A percentile compares a stretch with the other conserved stretches of the same genome.
These are phyloP conservation scores for Phenganax subtilis DNA, from an alignment of 92 coral and sea anemone genomes.

Conservation along the genomic window DNA sequence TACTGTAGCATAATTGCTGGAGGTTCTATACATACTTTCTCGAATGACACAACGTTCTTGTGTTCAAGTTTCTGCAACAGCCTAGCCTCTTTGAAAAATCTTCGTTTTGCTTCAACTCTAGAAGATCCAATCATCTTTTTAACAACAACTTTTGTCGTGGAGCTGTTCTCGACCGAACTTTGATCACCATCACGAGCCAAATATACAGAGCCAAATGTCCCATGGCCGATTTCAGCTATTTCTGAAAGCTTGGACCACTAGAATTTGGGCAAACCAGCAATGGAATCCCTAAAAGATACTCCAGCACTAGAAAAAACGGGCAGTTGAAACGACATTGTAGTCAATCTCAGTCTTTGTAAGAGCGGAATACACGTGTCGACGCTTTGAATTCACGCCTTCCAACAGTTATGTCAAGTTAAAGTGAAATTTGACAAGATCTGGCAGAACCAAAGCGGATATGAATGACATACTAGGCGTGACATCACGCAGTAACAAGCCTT, in stretches of 20 bases:
- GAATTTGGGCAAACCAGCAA: constrained; percentile 7
- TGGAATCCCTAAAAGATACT: neutral
- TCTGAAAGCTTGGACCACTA: constrained; percentile 10
- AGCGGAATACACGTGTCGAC: no score
- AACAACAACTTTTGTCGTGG: constrained; percentile 18
- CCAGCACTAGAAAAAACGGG: constrained; percentile 9
- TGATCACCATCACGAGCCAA: neutral
- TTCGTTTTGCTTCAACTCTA: constrained; percentile 16
- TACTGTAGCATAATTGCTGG: constrained; percentile 43
- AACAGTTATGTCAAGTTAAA: no score
- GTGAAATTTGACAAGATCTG: no score
- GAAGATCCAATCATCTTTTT: constrained; percentile 29
- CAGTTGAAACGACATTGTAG: neutral
- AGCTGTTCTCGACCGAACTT: neutral
- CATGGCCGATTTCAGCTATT: constrained; percentile 11
- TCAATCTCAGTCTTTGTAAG: no score
- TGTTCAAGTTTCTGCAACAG: constrained; percentile 19
- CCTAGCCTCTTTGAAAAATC: constrained; percentile 42
- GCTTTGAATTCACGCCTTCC: no score
- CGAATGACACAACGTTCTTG: constrained; percentile 26
- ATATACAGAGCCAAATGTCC: constrained; percentile 10
- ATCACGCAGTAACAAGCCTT: no score
- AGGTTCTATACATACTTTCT: constrained; percentile 28
- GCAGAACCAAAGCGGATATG: no score
- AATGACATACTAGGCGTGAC: no score